Evolutionary conservation across 2,888 invertebrate species (phyloP).

Genomic region (Labia minor): DNA sequence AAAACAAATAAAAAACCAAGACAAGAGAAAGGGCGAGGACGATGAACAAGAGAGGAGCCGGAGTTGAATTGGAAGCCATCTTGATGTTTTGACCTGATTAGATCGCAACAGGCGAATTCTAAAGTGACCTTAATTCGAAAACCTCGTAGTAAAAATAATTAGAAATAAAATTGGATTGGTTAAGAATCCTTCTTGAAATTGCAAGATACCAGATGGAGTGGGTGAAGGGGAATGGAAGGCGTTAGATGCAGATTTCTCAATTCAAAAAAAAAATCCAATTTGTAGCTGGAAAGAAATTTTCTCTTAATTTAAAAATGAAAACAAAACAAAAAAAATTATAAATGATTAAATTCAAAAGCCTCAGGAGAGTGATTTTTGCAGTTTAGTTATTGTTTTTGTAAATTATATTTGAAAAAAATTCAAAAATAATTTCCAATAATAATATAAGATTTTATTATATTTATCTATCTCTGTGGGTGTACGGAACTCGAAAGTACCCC

Average conservation of each 20-base stretch:
- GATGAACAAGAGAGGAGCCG: not conserved
- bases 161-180: not conserved
- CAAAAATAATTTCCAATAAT: too few relatives aligned
- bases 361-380: too few relatives aligned
- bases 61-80: not conserved
- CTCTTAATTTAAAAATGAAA: not conserved
- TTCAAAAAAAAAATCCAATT: too few relatives aligned
- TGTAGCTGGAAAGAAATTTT: too few relatives aligned
- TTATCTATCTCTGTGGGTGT: too few relatives aligned
- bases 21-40: not conserved
- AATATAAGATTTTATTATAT: too few relatives aligned
- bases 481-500: too few relatives aligned
- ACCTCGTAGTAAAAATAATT: not conserved
- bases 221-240: not conserved
- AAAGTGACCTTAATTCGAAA: not conserved
- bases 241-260: too few relatives aligned
- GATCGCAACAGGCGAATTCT: not conserved
- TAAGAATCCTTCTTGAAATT: not conserved
- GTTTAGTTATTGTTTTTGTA: too few relatives aligned
- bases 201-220: not conserved
- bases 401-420: too few relatives aligned
- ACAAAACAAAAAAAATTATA: not conserved
- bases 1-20: not conserved
- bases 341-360: not conserved
- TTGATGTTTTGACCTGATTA: slow-evolving; percentile 13